Conservation (phyloP, 2,888 invertebrate genomes). For the Mactromeris polynyma region DNA sequence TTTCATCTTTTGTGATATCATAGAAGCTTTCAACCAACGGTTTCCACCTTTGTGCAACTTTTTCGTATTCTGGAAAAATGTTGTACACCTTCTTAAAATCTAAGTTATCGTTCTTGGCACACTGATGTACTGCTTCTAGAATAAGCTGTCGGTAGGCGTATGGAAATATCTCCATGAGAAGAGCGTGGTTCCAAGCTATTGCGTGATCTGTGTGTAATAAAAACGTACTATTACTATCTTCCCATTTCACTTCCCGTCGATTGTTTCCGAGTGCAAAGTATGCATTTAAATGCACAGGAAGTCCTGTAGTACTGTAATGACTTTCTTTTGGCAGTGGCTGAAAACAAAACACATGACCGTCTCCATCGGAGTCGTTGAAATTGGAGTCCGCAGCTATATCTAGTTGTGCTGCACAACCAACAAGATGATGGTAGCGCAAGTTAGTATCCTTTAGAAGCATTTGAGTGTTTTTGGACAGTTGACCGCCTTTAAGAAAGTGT, state of each 20-base stretch:
- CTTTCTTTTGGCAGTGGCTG: conserved; percentile 82
- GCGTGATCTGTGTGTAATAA: conserved; percentile 71
- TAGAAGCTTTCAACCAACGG: conserved; percentile 66
- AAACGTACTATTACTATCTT: conserved; percentile 70
- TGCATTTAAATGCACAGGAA: conserved; percentile 84
- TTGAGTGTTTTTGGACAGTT: conserved; percentile 60
- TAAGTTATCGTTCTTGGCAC: conserved; percentile 31
- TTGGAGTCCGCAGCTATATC: conserved; percentile 44
- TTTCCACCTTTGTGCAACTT: conserved; percentile 65
- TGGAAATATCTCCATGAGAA: conserved; percentile 80
- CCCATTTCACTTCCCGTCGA: conserved; percentile 84
- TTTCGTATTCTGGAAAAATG: conserved; percentile 51
- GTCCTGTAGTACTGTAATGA: conserved; percentile 78
- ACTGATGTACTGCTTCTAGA: conserved; percentile 53
- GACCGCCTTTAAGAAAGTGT: conserved; percentile 68
- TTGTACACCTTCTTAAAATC: conserved; percentile 47
- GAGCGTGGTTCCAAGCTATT: conserved; percentile 81
- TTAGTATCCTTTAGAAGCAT: conserved; percentile 46
- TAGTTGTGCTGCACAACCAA: too few species aligned
- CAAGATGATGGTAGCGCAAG: conserved; percentile 62
- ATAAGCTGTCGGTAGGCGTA: conserved; percentile 71
- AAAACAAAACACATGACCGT: conserved; percentile 84
- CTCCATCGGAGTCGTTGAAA: conserved; percentile 52
- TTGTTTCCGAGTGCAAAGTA: conserved; percentile 84
- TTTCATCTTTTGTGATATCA: background rate